These are phyloP conservation scores for Fratercula arctica DNA, from an alignment of 2,797 vertebrate species.

Conservation along the genomic window DNA sequence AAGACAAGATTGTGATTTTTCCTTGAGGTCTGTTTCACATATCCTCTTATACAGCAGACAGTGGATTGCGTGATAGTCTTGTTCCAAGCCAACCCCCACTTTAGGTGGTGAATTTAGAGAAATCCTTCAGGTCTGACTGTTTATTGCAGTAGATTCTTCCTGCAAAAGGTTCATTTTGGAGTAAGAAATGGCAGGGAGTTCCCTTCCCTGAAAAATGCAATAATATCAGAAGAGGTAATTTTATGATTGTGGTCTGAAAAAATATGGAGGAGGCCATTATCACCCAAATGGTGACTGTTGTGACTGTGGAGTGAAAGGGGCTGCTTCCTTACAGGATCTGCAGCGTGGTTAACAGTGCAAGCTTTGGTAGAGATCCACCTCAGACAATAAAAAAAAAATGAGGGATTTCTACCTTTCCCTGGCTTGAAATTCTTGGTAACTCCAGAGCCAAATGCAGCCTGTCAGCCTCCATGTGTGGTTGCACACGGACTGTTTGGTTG, in stretches of 20 bases:
- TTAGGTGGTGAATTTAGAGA: not conserved
- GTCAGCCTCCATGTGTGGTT: not conserved
- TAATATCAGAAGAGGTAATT: not conserved
- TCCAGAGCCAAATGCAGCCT: not conserved
- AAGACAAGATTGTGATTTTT: not conserved
- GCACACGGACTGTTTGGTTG: not conserved
- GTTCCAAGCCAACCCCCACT: rapidly evolving
- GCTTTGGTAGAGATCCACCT: not conserved
- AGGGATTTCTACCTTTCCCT: not conserved
- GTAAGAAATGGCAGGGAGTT: rapidly evolving
- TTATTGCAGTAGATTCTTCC: not conserved
- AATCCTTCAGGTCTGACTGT: rapidly evolving
- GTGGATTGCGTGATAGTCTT: not conserved
- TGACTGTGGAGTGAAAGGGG: not conserved
- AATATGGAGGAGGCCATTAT: not conserved
- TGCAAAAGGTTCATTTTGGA: not conserved
- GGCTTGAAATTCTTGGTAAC: not conserved
- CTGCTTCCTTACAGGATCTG: not conserved
- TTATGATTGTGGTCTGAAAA: not conserved
- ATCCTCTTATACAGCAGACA: rapidly evolving
- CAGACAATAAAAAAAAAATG: not conserved
- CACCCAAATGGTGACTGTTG: rapidly evolving
- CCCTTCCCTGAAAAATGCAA: not conserved
- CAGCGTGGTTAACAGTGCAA: not conserved
- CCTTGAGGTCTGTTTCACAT: not conserved